Base-by-base conservation (phyloP, 2,113 vertebrate species). In the Ptilorrhoa leucosticta region DNA sequence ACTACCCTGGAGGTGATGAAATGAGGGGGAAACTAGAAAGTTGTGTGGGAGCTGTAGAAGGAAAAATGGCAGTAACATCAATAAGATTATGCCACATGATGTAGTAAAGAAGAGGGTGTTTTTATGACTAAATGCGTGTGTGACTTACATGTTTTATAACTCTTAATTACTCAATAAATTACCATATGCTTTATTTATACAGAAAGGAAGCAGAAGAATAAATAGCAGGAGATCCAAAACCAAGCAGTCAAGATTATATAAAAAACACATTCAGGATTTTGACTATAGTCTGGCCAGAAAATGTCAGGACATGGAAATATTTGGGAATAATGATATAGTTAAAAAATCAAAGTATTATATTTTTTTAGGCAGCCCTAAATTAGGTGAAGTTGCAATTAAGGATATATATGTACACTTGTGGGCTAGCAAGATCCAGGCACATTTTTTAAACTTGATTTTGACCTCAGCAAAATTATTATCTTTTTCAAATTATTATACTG, bases 91-190 rank as follows among this genome's bases (percentile, higher is more conserved):
- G 47, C 54, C 1, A 24, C 35, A 88, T 86, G 94, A 92, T 86
- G 87, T 90, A 96, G 75, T 92, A 92, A 95, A 90, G 89, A 90
- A 91, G 33, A 95, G 82, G 39, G 89, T 88, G 90, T 68, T 93
- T 96, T 93, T 94, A 94, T 95, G 94, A 90, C 63, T 96, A 83
- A 97, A 94, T 76, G 24, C 6, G 64, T 91, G 89, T 86, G 79
- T 93, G 79, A 94, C 85, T 94, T 93, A 71, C 64, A 91, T 92
- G 92, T 92, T 97, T 95, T 95, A 93, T 90, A 83, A 90, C 92
- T 93, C 87, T 56, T 89, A 94, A 96, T 95, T 96, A 83, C 85
- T 96, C 72, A 92, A 92, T 96, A 94, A 95, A 95, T 95, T 95
- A 90, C 85, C 80, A 89, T 93, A 81, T 81, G 24, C 20, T 96